Evolutionary conservation across 64 coral and sea anemone genomes (phyloP), one percentile per base, ranked within the genome.

Genomic region (Montipora cactus): DNA sequence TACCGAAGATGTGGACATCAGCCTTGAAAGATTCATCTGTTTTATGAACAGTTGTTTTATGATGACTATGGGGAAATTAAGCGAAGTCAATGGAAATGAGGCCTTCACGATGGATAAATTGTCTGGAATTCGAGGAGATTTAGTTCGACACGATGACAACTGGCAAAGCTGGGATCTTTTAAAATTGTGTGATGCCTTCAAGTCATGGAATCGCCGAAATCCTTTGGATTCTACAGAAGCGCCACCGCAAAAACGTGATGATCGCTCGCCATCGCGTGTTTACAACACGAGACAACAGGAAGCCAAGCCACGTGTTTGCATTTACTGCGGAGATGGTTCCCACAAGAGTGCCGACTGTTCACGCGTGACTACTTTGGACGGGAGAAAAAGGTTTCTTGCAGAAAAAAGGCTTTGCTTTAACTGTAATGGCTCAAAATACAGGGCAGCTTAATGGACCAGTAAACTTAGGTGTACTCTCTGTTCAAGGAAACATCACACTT

Each of bases 11-110:
- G 48, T 4, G 73, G 8, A 83, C 73, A 79, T 79, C 70, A 91
- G 23, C 59, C 23, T 19, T 71, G 25, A 83, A 59, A 73, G 81
- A 91, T 91, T 18, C 79, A 91, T 70, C 53, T 89, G 8, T 89
- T 74, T 71, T 81, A 94, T 44, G 52, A 87, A 15, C 51, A 80
- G 45, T 78, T 91, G 66, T 20, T 68, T 22, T 83, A 83, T 28
- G 46, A 74, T 45, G 59, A 83, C 48, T 18, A 53, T 82, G 47
- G 55, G 81, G 9, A 81, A 78, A 5, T 74, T 89, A 73, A 50
- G 76, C 45, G 87, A 78, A 18, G 80, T 89, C 5, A 89, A 87
- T 57, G 86, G 87, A 74, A 77, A 77, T 46, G 75, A 49, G 21
- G 75, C 75, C 10, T 12, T 77, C 46, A 77, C 46, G 11, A 77